Evolutionary conservation across 2,797 vertebrate genomes (phyloP).

Genomic region (Neomorphus geoffroyi): DNA sequence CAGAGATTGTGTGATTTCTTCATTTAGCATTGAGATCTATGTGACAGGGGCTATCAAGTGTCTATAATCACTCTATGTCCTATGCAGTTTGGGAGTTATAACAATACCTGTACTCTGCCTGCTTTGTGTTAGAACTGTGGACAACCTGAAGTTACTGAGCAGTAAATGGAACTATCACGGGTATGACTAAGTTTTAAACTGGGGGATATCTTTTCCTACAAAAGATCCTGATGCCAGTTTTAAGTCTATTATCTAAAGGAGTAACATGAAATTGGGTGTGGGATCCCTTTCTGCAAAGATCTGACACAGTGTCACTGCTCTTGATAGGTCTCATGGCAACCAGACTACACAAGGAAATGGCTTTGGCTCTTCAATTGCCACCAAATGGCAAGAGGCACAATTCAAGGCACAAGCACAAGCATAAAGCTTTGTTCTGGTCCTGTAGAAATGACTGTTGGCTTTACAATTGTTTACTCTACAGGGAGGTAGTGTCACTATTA

Average conservation of each 20-base stretch:
- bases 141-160: background rate
- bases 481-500: background rate
- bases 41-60: background rate
- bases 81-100: background rate
- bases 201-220: background rate
- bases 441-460: background rate
- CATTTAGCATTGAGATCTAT: background rate
- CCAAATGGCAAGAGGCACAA: background rate
- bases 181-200: background rate
- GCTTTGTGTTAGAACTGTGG: background rate
- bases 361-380: background rate
- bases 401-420: background rate
- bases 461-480: background rate
- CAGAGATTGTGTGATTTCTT: background rate
- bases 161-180: background rate
- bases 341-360: background rate
- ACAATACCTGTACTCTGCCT: background rate
- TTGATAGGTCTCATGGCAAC: background rate
- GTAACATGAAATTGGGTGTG: background rate
- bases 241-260: background rate
- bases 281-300: background rate
- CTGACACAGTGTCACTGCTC: background rate
- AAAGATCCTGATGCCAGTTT: background rate
- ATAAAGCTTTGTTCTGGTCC: background rate
- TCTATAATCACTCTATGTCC: background rate